Conservation (phyloP, 2,113 vertebrate species). For the Bombycilla garrulus region DNA sequence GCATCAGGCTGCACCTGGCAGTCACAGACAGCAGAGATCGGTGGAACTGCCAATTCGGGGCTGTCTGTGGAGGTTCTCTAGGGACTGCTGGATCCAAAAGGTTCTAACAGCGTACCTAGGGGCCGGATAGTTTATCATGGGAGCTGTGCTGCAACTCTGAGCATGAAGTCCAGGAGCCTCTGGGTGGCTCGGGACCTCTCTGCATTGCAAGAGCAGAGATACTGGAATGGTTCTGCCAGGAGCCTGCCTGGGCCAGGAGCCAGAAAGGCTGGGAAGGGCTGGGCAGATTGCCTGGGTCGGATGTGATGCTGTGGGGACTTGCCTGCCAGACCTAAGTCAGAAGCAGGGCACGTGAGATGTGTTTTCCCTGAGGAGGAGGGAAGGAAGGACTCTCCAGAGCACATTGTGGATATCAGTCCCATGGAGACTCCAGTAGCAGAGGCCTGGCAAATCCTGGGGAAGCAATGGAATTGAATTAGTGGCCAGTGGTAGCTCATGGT, state of each 20-base stretch:
- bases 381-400: neutral
- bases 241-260: neutral
- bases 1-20: neutral
- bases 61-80: neutral
- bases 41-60: neutral
- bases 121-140: neutral
- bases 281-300: neutral
- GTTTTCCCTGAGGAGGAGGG: neutral
- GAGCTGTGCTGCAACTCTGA: neutral
- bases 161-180: neutral
- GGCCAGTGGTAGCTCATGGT: neutral
- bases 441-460: neutral
- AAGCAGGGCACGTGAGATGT: neutral
- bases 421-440: fast-evolving
- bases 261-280: neutral
- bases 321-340: neutral
- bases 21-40: neutral
- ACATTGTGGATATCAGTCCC: fast-evolving
- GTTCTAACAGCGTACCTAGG: neutral
- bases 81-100: neutral
- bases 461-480: neutral
- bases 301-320: neutral
- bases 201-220: neutral
- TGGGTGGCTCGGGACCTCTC: fast-evolving
- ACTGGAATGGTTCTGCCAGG: neutral